Evolutionary conservation across 2,797 vertebrate genomes (phyloP).

Genomic region (Rhyacichthys aspro): DNA sequence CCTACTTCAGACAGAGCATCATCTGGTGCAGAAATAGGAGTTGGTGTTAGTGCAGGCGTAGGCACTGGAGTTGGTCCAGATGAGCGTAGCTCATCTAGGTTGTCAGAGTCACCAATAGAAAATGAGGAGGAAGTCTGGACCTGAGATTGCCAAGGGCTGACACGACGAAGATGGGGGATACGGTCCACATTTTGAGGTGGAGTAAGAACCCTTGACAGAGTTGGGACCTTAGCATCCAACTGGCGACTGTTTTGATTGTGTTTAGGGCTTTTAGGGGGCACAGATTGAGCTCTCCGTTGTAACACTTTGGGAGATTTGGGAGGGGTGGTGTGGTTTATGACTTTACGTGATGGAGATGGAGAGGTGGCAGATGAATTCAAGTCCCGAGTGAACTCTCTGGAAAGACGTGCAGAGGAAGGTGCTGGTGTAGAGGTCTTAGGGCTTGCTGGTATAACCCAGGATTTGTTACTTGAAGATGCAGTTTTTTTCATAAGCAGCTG

Average conservation of each 20-base stretch:
- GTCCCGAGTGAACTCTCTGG: slow-evolving; percentile 77
- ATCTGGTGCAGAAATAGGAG: slow-evolving; percentile 53
- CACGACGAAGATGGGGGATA: slow-evolving; percentile 87
- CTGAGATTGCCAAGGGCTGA: slow-evolving; percentile 83
- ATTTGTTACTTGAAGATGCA: slow-evolving; percentile 56
- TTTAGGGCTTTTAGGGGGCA: slow-evolving; percentile 88
- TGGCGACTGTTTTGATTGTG: slow-evolving; percentile 74
- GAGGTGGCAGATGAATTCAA: slow-evolving; percentile 76
- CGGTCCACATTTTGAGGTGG: slow-evolving; percentile 87
- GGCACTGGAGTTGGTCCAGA: slow-evolving; percentile 46
- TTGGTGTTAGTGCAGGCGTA: slow-evolving; percentile 35
- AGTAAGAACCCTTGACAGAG: slow-evolving; percentile 82
- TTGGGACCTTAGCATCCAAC: slow-evolving; percentile 77
- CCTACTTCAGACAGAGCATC: slow-evolving; percentile 72
- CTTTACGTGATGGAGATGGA: slow-evolving; percentile 82
- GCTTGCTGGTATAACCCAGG: slow-evolving; percentile 87
- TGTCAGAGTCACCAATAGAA: slow-evolving; percentile 76
- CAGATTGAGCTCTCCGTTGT: slow-evolving; percentile 80
- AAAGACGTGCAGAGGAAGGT: slow-evolving; percentile 60
- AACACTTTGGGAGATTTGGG: slow-evolving; percentile 79
- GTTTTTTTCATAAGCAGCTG: slow-evolving; percentile 83
- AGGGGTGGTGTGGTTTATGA: slow-evolving; percentile 55
- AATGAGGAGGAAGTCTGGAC: slow-evolving; percentile 90
- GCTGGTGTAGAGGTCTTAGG: slow-evolving; percentile 67
- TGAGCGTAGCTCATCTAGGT: slow-evolving; percentile 60